Conservation (phyloP, 2,888 invertebrate species). For the Cosmopolites sordidus region DNA sequence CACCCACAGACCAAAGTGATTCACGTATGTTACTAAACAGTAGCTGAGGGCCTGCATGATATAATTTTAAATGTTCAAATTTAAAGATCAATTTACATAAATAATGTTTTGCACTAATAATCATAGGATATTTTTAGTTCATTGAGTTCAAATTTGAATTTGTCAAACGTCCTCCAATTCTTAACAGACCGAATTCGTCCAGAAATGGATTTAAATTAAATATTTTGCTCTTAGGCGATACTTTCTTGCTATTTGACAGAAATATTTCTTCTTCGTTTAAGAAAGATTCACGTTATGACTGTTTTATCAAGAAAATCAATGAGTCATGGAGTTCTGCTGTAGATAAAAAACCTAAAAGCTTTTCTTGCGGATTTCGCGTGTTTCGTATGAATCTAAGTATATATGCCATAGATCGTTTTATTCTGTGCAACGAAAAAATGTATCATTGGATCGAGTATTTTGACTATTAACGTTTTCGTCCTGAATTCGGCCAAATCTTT, state of each 20-base stretch:
- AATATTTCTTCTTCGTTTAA: background rate
- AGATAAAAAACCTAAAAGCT: too few relatives aligned
- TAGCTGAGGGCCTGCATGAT: conserved; percentile 28
- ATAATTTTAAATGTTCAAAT: too few relatives aligned
- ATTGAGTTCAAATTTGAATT: conserved; percentile 12
- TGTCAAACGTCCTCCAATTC: conserved; percentile 24
- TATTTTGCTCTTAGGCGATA: background rate
- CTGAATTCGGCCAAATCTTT: background rate
- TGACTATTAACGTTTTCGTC: background rate
- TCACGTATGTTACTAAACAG: conserved; percentile 24
- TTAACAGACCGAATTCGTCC: conserved; percentile 4
- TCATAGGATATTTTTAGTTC: conserved; percentile 23
- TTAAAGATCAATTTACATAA: conserved; percentile 17
- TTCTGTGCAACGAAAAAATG: background rate
- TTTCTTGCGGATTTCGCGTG: too few relatives aligned
- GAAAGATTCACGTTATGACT: background rate
- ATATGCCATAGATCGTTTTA: background rate
- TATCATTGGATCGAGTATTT: background rate
- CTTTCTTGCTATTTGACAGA: background rate
- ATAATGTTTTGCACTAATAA: conserved; percentile 14
- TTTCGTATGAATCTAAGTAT: too few relatives aligned
- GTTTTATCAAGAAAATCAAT: background rate
- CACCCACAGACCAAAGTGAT: too few relatives aligned
- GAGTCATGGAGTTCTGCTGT: background rate
- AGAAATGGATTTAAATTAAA: too few relatives aligned